Conservation (phyloP, 2,888 invertebrate genomes). For the Seladonia tumulorum region DNA sequence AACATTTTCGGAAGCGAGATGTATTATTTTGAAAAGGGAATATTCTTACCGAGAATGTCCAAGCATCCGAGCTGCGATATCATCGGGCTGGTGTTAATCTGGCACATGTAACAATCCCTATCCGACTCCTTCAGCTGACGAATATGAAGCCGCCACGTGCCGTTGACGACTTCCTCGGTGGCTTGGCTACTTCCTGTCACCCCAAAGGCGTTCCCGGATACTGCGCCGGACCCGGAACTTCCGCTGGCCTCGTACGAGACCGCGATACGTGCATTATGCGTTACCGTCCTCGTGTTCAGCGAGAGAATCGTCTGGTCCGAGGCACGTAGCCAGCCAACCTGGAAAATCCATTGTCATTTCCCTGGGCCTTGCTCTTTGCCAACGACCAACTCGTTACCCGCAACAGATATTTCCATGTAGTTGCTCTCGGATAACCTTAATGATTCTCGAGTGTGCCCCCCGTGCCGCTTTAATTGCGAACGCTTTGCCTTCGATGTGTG, state of each 20-base stretch:
- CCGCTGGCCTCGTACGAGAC: constrained; percentile 90
- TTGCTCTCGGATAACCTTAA: constrained; percentile 29
- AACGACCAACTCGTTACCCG: constrained; percentile 30
- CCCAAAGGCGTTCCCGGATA: constrained; percentile 89
- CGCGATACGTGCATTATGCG: constrained; percentile 92
- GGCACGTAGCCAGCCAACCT: constrained; percentile 96
- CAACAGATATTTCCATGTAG: constrained; percentile 40
- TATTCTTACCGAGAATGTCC: constrained; percentile 92
- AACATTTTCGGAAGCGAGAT: not conserved
- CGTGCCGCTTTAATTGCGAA: constrained; percentile 6
- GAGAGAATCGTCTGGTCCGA: constrained; percentile 96
- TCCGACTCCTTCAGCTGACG: constrained; percentile 92
- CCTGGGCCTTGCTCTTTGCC: constrained; percentile 26
- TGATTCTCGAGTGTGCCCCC: not conserved
- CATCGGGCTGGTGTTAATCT: constrained; percentile 95
- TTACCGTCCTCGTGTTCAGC: constrained; percentile 93
- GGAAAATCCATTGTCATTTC: constrained; percentile 75
- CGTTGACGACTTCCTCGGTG: constrained; percentile 91
- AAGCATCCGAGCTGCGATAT: constrained; percentile 95
- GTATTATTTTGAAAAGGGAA: not conserved
- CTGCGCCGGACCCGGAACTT: constrained; percentile 66
- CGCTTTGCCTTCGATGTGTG: not conserved
- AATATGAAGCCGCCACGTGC: constrained; percentile 94
- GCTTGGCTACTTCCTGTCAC: constrained; percentile 93
- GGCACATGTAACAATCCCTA: constrained; percentile 96